phyloP scores from a whole-genome alignment of 2,113 vertebrate genomes.

The Pagrus major region DNA sequence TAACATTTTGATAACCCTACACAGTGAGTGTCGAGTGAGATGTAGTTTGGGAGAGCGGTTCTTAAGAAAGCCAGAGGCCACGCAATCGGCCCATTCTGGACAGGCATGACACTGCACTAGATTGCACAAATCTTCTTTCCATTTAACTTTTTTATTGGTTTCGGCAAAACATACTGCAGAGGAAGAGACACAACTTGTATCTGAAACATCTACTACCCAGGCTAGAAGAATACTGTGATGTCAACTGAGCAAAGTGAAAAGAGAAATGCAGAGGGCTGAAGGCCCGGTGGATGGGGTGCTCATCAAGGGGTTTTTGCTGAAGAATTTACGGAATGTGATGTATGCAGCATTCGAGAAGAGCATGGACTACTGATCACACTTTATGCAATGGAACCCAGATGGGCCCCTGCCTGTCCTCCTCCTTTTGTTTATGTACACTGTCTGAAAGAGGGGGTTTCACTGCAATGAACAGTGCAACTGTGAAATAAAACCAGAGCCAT shows the following conservation, averaged over 20 bases:
- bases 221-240: background rate
- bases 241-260: background rate
- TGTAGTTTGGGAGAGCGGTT: no score
- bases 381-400: constrained; percentile 42
- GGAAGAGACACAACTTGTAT: background rate
- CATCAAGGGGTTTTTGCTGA: constrained; percentile 13
- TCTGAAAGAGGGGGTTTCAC: constrained; percentile 6
- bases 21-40: no score
- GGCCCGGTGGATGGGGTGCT: constrained; percentile 12
- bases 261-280: background rate
- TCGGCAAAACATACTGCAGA: no score
- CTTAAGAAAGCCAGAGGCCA: no score
- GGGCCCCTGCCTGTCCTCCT: constrained; percentile 34
- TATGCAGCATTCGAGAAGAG: constrained; percentile 39
- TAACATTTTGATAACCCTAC: no score
- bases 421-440: constrained; percentile 15
- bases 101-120: no score
- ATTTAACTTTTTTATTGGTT: no score
- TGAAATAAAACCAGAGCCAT: background rate
- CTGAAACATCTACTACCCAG: background rate
- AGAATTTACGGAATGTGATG: constrained; percentile 63
- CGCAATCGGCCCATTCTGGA: no score
- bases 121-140: background rate
- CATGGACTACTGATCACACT: constrained; percentile 43
- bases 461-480: background rate